phyloP scores from a whole-genome alignment of 2,888 invertebrate genomes.

The Elegia similella region DNA sequence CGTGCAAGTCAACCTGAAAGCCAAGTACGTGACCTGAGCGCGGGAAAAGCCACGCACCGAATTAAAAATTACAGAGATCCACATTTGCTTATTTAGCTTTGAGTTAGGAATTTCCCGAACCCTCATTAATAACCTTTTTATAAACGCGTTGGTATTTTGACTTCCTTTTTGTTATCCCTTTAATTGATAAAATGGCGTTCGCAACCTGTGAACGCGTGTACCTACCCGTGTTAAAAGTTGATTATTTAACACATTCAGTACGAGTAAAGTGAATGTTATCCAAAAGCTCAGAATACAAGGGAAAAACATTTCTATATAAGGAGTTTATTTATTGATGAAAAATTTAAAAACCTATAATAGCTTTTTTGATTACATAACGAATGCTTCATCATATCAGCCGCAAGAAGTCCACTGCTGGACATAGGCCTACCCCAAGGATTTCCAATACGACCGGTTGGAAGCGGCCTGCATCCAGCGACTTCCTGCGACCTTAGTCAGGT shows the following conservation, averaged over 20 bases:
- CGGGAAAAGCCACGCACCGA: slow-evolving; percentile 1
- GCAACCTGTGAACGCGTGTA: neutral
- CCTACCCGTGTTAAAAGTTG: neutral
- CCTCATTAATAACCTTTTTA: slow-evolving; percentile 11
- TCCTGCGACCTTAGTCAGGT: too few species aligned
- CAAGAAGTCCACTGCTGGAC: too few species aligned
- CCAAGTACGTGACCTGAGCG: neutral
- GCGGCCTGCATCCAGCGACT: too few species aligned
- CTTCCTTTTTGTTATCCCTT: neutral
- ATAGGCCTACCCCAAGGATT: too few species aligned
- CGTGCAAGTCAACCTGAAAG: neutral
- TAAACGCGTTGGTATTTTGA: slow-evolving; percentile 3
- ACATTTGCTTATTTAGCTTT: slow-evolving; percentile 4
- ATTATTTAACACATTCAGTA: neutral
- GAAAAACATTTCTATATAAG: too few species aligned
- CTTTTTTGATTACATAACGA: too few species aligned
- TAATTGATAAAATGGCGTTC: neutral
- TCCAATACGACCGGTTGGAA: too few species aligned
- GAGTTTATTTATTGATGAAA: too few species aligned
- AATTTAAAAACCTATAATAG: too few species aligned
- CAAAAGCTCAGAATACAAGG: too few species aligned
- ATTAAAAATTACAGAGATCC: slow-evolving; percentile 8
- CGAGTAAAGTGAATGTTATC: too few species aligned
- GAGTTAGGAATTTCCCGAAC: neutral
- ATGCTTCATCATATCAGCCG: too few species aligned